A percentile compares a stretch with the other conserved stretches of the same genome.
Conservation (phyloP, 1,140 invertebrate species). For the Bombus waltoni region DNA sequence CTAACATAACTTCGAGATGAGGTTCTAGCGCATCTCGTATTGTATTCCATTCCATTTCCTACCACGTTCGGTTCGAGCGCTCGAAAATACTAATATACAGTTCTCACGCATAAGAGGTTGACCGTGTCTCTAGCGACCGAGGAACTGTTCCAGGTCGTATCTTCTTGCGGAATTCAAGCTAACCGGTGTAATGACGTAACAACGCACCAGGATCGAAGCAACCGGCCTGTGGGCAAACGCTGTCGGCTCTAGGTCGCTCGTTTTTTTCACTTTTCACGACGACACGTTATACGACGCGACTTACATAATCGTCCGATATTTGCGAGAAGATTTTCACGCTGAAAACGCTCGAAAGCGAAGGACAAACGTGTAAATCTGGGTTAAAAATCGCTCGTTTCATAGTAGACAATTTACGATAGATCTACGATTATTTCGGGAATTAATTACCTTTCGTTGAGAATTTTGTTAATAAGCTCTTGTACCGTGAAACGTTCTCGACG, state of each 20-base stretch:
- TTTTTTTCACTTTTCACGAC: not conserved
- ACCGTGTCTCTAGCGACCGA: not conserved
- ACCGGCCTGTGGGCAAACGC: slow-evolving; percentile 10
- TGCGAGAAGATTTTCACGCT: not conserved
- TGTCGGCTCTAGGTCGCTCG: slow-evolving; percentile 15
- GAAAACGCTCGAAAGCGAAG: not conserved
- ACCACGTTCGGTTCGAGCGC: not conserved
- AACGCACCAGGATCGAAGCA: slow-evolving; percentile 16
- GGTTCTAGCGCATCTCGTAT: not conserved
- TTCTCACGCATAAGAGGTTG: not conserved
- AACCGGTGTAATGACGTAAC: slow-evolving; percentile 13
- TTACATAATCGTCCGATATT: not conserved
- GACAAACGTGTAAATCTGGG: not conserved
- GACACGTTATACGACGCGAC: not conserved
- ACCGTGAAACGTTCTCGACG: not conserved
- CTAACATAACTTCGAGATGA: not conserved
- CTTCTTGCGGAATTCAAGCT: not conserved
- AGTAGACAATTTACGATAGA: not conserved
- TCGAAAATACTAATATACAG: not conserved
- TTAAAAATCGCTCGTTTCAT: slow-evolving; percentile 3
- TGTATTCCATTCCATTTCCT: slow-evolving; percentile 17
- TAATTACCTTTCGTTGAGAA: not conserved
- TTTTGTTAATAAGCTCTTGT: not conserved
- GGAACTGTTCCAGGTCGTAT: not conserved
- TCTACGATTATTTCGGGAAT: not conserved